These are phyloP conservation scores for Pterostichus madidus DNA, from an alignment of 2,888 invertebrate species.

Conservation along the genomic window DNA sequence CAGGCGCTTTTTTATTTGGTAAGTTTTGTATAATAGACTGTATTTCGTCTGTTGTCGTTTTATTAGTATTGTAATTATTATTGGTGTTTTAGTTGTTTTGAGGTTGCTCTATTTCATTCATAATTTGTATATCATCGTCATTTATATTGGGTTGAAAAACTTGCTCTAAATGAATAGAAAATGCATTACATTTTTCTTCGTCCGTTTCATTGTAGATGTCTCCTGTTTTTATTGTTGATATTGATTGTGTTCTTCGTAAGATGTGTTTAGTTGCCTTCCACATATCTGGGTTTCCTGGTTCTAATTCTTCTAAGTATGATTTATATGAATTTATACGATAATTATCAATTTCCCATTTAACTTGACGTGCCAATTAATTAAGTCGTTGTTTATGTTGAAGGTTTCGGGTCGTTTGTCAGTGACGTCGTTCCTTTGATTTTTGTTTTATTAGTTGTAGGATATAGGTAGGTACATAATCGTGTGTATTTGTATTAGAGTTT, in stretches of 20 bases:
- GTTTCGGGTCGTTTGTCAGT: too few species aligned
- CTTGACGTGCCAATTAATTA: constrained; percentile 25
- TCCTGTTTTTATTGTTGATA: not conserved
- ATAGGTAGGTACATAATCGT: not conserved
- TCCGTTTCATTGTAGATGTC: not conserved
- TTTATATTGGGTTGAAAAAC: not conserved
- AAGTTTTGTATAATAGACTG: constrained; percentile 19
- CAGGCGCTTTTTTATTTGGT: constrained; percentile 42
- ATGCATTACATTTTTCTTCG: not conserved
- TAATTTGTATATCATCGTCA: not conserved
- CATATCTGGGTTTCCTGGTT: too few species aligned
- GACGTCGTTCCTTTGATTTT: constrained; percentile 14
- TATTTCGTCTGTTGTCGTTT: constrained; percentile 36
- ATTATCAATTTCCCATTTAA: constrained; percentile 30
- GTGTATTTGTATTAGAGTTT: not conserved
- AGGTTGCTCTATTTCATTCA: not conserved
- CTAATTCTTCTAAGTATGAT: not conserved
- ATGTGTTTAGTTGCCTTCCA: too few species aligned
- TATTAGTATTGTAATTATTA: not conserved
- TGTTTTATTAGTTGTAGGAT: constrained; percentile 18
- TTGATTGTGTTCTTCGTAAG: not conserved
- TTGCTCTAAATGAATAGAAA: not conserved
- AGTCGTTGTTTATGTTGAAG: not conserved
- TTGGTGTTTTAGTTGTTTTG: not conserved
- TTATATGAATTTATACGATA: constrained; percentile 12